Conservation (phyloP, 2,888 invertebrate species). For the Drosophila colorata region DNA sequence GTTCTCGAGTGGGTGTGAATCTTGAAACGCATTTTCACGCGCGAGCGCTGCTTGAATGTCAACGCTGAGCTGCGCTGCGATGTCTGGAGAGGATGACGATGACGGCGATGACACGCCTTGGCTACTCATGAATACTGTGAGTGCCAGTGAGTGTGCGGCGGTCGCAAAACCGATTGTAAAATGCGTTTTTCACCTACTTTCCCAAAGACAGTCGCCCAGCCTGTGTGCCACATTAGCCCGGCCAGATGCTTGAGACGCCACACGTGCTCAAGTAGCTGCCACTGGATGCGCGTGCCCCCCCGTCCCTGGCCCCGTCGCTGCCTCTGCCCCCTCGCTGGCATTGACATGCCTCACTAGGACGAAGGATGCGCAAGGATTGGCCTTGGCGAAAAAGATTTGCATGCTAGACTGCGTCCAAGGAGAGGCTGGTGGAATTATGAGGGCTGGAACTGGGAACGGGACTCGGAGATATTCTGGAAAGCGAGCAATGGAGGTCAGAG, state of each 20-base stretch:
- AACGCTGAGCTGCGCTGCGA: slow-evolving; percentile 25
- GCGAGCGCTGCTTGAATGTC: slow-evolving; percentile 74
- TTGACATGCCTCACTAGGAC: slow-evolving; percentile 10
- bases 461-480: no score
- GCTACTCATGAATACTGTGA: slow-evolving; percentile 18
- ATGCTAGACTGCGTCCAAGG: background rate
- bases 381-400: slow-evolving; percentile 26
- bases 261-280: slow-evolving; percentile 74
- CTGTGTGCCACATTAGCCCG: slow-evolving; percentile 47
- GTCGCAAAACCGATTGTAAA: slow-evolving; percentile 34
- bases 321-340: slow-evolving; percentile 35
- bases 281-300: slow-evolving; percentile 14
- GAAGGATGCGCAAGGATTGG: slow-evolving; percentile 13
- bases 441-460: background rate
- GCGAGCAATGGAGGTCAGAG: no score
- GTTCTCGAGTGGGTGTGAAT: slow-evolving; percentile 65
- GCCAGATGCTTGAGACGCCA: slow-evolving; percentile 68
- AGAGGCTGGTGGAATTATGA: background rate
- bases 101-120: slow-evolving; percentile 46
- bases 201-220: slow-evolving; percentile 25
- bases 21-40: slow-evolving; percentile 80
- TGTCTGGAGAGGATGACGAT: slow-evolving; percentile 40
- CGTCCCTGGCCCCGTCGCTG: background rate
- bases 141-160: background rate
- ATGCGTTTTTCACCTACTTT: slow-evolving; percentile 73